phyloP scores from a whole-genome alignment of 2,888 invertebrate species.

The Erpobdella octoculata region DNA sequence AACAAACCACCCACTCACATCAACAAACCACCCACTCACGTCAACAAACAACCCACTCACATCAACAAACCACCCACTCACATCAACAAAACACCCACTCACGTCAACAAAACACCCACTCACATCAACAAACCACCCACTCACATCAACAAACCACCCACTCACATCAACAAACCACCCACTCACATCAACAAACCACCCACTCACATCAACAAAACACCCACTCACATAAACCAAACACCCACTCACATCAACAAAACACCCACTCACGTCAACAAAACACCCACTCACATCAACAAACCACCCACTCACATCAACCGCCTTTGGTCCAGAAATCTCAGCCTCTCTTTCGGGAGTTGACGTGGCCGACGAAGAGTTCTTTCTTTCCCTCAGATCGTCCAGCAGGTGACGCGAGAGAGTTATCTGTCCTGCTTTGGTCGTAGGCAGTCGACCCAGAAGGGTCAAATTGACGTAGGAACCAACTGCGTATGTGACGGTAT shows the following conservation, averaged over 20 bases:
- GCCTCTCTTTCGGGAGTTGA: constrained; percentile 33
- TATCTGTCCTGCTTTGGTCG: background rate
- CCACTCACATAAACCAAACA: background rate
- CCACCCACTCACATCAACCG: constrained; percentile 70
- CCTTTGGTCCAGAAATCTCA: constrained; percentile 52
- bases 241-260: background rate
- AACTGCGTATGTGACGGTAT: constrained; percentile 43
- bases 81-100: too few species aligned
- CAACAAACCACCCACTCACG: background rate
- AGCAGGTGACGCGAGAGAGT: background rate
- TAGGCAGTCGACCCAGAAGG: constrained; percentile 49
- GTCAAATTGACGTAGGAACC: constrained; percentile 56
- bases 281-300: background rate
- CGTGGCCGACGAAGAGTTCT: background rate
- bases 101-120: background rate
- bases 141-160: background rate
- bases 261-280: background rate
- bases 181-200: constrained; percentile 68
- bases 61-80: constrained; percentile 56
- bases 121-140: background rate
- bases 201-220: background rate
- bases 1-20: constrained; percentile 53
- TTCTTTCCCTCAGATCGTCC: background rate
- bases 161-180: constrained; percentile 21
- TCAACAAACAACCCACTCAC: background rate